Evolutionary conservation across 2,888 invertebrate genomes (phyloP), one percentile per base, ranked within the genome.

Genomic region (Dicyrtoma fusca): DNA sequence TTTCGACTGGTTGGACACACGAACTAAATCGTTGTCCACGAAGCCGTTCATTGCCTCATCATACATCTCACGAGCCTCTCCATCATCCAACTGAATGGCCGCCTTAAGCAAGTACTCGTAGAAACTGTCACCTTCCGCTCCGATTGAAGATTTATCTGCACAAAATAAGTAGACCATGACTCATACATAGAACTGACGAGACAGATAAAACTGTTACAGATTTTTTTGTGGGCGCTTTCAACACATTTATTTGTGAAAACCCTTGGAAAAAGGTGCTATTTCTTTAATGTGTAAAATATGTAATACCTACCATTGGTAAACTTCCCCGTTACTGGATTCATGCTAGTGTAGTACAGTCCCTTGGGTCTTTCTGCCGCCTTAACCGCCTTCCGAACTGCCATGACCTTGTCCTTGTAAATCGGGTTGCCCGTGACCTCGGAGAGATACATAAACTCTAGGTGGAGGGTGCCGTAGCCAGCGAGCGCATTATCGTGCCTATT

Each of bases 41-140:
- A 80, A 80, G 1, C 57, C 80, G 47, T 79, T 69, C 78, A 79
- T 80, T 5, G 80, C 80, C 49, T 76, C 76, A 57, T 80, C 76
- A 53, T 80, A 61, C 71, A 80, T 55, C 69, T 74, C 53, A 49
- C 77, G 59, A n/a, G 77, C 87, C 84, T 97, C 96, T 10, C 14
- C 10, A 49, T 80, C 80, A 23, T 91, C 92, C 0, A 92, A 90
- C 83, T 92, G 90, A 80, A 91, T 87, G 92, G 92, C 94, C 5
- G 95, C 92, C 85, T 99, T 99, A 75, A 99, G 86, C 70, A 99
- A 87, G 84, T 99, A 99, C 85, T 99, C 99, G 86, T 97, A 99
- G 86, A 95, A 99, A 82, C 96, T 96, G 85, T 99, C 99, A 19
- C 98, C n/a, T n/a, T n/a, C n/a, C 0, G 96, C 98, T 65, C 98